These are phyloP conservation scores for Melieria picta DNA, from an alignment of 2,888 invertebrate species.

Conservation along the genomic window DNA sequence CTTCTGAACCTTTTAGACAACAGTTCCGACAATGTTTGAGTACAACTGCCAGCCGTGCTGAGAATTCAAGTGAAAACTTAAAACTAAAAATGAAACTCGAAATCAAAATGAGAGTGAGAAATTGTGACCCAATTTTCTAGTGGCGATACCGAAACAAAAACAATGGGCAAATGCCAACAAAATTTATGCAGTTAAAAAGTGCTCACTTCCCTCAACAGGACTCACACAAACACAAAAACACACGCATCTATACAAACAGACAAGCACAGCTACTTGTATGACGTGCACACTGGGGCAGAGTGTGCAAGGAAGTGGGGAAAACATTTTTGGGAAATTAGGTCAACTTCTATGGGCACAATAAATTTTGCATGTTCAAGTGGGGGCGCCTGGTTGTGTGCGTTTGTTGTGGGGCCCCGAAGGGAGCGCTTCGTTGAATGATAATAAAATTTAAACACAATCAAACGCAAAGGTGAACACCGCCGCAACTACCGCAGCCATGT, in stretches of 20 bases:
- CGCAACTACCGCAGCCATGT: neutral
- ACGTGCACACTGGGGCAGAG: no score
- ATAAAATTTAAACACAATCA: constrained; percentile 22
- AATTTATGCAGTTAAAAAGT: neutral
- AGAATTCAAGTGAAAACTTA: neutral
- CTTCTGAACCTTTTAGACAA: no score
- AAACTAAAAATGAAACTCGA: constrained; percentile 17
- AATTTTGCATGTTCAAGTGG: constrained; percentile 20
- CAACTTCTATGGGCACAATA: constrained; percentile 17
- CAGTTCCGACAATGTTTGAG: no score
- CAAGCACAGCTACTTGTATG: no score
- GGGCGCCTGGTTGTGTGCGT: neutral
- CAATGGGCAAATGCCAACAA: constrained; percentile 13
- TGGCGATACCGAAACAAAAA: neutral
- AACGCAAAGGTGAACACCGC: neutral
- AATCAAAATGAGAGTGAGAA: neutral
- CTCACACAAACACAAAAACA: neutral
- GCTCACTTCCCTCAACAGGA: neutral
- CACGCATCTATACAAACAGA: no score
- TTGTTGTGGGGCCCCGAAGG: constrained; percentile 16
- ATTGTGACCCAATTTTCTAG: constrained; percentile 7
- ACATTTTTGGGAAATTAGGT: constrained; percentile 21
- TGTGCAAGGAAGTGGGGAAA: neutral
- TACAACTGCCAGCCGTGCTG: neutral
- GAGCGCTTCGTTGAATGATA: constrained; percentile 12